Percentiles rank a stretch among this genome's conserved stretches.
phyloP scores from a whole-genome alignment of 2,888 invertebrate genomes.

The Melikaiella ostensackeni region DNA sequence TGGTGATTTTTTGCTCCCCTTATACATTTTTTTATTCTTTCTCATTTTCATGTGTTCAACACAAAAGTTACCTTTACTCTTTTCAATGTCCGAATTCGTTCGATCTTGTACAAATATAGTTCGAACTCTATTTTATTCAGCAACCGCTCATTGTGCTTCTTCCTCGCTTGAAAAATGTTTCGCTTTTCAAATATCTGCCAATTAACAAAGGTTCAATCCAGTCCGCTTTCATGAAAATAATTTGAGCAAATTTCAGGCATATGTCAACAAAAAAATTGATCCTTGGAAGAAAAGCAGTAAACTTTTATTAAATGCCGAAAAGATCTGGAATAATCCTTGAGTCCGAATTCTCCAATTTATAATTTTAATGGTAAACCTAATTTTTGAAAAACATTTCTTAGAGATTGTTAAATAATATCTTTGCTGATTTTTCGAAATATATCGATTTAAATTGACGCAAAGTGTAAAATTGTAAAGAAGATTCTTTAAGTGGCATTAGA shows the following conservation, averaged over 20 bases:
- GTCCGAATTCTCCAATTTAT: no score
- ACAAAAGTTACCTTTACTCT: slow-evolving; percentile 18
- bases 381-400: no score
- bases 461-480: no score
- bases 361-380: no score
- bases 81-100: background rate
- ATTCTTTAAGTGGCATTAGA: no score
- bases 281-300: no score
- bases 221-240: background rate
- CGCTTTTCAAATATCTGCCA: background rate
- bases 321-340: no score
- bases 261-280: background rate
- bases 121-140: slow-evolving; percentile 18
- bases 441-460: no score
- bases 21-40: slow-evolving; percentile 31
- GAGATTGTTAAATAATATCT: no score
- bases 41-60: slow-evolving; percentile 24
- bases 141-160: slow-evolving; percentile 9
- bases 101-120: background rate
- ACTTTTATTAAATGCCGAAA: no score
- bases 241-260: background rate
- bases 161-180: slow-evolving; percentile 1
- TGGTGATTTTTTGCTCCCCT: background rate
- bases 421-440: no score
- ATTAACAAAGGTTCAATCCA: background rate